These are phyloP conservation scores for Myotis yumanensis DNA, from an alignment of 2,113 vertebrate species.

Conservation along the genomic window DNA sequence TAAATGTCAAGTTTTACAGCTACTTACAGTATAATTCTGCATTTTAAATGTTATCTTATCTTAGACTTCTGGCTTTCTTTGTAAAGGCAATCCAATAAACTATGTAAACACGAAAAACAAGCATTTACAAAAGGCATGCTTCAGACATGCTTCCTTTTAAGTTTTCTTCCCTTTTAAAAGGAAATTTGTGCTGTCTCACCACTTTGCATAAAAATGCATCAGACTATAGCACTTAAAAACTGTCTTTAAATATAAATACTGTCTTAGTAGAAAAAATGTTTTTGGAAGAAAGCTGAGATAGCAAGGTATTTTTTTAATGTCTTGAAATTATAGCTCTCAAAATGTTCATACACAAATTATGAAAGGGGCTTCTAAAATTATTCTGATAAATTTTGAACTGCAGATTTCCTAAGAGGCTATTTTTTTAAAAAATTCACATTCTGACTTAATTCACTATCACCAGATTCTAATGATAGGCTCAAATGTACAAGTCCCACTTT, in stretches of 20 bases:
- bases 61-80: constrained; percentile 14
- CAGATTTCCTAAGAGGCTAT: background rate
- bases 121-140: background rate
- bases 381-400: background rate
- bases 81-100: constrained; percentile 17
- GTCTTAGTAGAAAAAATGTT: background rate
- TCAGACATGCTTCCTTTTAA: background rate
- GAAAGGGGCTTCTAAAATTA: background rate
- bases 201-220: constrained; percentile 36
- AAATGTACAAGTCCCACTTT: background rate
- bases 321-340: constrained; percentile 42
- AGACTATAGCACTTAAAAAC: constrained; percentile 10
- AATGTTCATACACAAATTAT: background rate
- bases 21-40: background rate
- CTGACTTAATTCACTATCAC: background rate
- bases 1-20: constrained; percentile 40
- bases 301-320: constrained; percentile 16
- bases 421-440: background rate
- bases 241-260: constrained; percentile 24
- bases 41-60: constrained; percentile 33
- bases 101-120: background rate
- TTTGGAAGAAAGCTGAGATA: constrained; percentile 30
- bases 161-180: background rate
- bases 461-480: background rate
- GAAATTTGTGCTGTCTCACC: constrained; percentile 17